Evolutionary conservation across 2,113 vertebrate species (phyloP).

Genomic region (Ahaetulla prasina): DNA sequence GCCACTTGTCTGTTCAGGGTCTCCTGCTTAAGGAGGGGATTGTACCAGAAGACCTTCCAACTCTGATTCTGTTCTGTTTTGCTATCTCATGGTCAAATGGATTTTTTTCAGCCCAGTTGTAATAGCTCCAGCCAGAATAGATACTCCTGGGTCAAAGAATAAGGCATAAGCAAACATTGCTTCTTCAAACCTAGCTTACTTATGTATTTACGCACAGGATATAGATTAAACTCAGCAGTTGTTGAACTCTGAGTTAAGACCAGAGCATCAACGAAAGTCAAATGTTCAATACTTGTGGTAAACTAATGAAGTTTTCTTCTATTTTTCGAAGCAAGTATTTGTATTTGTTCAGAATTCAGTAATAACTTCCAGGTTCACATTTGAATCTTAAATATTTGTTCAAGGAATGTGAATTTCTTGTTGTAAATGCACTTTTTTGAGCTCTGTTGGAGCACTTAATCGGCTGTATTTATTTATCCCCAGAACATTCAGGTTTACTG

Average conservation of each 20-base stretch:
- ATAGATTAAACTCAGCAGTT: background rate
- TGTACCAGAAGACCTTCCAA: too few species aligned
- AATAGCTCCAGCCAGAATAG: background rate
- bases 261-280: background rate
- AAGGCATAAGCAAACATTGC: too few species aligned
- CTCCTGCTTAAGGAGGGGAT: too few species aligned
- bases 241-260: background rate
- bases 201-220: background rate
- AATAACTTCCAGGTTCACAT: background rate
- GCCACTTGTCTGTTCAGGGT: too few species aligned
- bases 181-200: background rate
- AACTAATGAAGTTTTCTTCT: background rate
- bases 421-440: constrained; percentile 33
- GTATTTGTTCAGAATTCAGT: background rate
- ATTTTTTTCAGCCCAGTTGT: background rate
- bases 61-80: background rate
- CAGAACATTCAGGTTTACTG: constrained; percentile 18
- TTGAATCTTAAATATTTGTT: constrained; percentile 35
- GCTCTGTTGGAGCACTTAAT: constrained; percentile 50
- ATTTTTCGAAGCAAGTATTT: background rate
- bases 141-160: background rate
- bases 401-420: constrained; percentile 13
- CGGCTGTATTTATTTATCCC: constrained; percentile 32
- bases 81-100: background rate
- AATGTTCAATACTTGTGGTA: background rate